These are phyloP conservation scores for Megalonaias nervosa DNA, from an alignment of 1,140 invertebrate genomes.

Conservation along the genomic window DNA sequence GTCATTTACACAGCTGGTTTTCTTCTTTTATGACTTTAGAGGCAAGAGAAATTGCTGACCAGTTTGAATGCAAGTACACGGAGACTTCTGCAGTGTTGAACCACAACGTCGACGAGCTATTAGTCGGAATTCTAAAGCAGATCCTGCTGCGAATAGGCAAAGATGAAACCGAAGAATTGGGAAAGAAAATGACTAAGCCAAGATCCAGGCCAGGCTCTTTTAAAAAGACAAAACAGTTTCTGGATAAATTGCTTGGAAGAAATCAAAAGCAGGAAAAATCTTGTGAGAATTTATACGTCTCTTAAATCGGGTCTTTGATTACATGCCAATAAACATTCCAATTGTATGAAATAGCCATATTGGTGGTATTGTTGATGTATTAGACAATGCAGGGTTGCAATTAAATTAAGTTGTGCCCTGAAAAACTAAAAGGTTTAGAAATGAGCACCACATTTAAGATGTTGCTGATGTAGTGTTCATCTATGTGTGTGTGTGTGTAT, in stretches of 20 bases:
- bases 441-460: too few relatives aligned
- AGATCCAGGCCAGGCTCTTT: conserved; percentile 29
- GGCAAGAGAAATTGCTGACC: conserved; percentile 75
- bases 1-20: conserved; percentile 6
- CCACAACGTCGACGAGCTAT: conserved; percentile 85
- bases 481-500: too few relatives aligned
- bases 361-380: too few relatives aligned
- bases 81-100: conserved; percentile 86
- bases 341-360: too few relatives aligned
- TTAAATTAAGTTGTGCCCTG: too few relatives aligned
- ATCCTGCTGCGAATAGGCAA: conserved; percentile 60
- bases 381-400: too few relatives aligned
- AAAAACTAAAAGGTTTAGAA: too few relatives aligned
- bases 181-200: conserved; percentile 7
- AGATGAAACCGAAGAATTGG: not conserved
- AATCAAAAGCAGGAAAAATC: conserved; percentile 20
- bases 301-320: too few relatives aligned
- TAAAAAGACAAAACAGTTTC: conserved; percentile 30
- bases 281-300: conserved; percentile 28
- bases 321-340: too few relatives aligned
- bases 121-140: conserved; percentile 82
- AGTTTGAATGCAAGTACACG: conserved; percentile 85
- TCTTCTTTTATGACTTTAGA: conserved; percentile 47
- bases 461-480: too few relatives aligned
- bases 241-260: conserved; percentile 25